Evolutionary conservation across 2,797 vertebrate genomes (phyloP), one percentile per base, ranked within the genome.

Genomic region (Halcyon badia): DNA sequence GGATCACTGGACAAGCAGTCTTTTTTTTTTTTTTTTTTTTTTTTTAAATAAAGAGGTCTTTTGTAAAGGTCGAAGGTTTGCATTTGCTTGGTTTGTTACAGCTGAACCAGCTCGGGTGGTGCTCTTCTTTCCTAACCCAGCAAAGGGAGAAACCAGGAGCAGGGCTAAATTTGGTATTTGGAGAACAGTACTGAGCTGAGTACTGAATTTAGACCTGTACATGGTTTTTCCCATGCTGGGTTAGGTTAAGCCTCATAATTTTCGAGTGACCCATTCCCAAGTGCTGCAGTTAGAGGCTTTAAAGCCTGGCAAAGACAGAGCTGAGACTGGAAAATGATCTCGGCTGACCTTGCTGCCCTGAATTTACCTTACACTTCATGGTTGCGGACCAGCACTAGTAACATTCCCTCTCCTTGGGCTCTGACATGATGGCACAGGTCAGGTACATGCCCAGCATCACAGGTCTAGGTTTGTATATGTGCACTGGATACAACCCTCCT

Each of bases 341-440:
- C 2, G 3, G 11, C 26, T 75, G 78, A 25, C 24, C 21, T 75
- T 28, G 22, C 11, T 88, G 51, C 37, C 54, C 68, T 58, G 41
- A 39, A 4, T 83, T 91, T 54, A 48, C 31, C 31, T 37, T 58
- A 21, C 14, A 6, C 28, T 25, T 35, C 33, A 37, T 0, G 1
- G 6, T 25, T 25, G 7, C 58, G 35, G 26, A 57, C 31, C 20
- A 39, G 30, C 14, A 56, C 26, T 2, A 3, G 20, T 30, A 48
- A 26, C 1, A 1, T n/a, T 61, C 28, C 28, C 5, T 2, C 5
- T 72, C 21, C 56, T 52, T 11, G 21, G 11, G 15, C 26, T 46
- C 66, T 1, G 8, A 10, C 0, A 0, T 7, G 31, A 25, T 8
- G 64, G 26, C 30, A 57, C 0, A 0, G 42, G 18, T n/a, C 33